Conservation (phyloP, 2,888 invertebrate species). For the Pandemis corylana region DNA sequence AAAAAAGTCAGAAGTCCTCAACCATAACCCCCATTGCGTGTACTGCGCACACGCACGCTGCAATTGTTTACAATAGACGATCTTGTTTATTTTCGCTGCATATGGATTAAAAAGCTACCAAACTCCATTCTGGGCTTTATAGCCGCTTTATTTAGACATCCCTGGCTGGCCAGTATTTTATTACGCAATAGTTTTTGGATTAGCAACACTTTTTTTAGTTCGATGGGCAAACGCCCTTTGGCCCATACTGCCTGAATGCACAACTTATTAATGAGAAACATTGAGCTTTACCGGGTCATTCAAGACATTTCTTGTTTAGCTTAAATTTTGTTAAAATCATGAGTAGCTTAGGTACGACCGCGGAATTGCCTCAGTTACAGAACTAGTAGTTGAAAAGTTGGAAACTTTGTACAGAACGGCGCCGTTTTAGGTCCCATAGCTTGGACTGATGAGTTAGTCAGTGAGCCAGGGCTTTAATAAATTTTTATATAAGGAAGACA, state of each 20-base stretch:
- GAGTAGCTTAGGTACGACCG: too few species aligned
- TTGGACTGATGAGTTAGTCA: too few species aligned
- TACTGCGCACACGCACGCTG: conserved; percentile 55
- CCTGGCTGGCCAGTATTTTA: conserved; percentile 47
- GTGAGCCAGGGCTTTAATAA: too few species aligned
- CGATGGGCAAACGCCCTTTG: not conserved
- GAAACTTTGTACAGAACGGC: too few species aligned
- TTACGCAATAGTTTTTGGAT: conserved; percentile 12
- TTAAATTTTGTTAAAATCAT: too few species aligned
- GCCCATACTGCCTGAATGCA: not conserved
- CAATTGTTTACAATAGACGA: conserved; percentile 74
- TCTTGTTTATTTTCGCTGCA: conserved; percentile 80
- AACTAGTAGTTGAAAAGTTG: too few species aligned
- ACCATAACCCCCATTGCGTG: conserved; percentile 50
- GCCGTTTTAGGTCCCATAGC: too few species aligned
- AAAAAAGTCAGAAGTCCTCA: not conserved
- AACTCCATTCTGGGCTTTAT: conserved; percentile 75
- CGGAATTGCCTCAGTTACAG: too few species aligned
- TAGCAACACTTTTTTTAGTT: not conserved
- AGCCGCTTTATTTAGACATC: conserved; percentile 62
- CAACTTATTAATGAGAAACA: not conserved
- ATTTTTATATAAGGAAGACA: too few species aligned
- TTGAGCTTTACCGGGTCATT: not conserved
- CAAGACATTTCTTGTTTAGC: too few species aligned
- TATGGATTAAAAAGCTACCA: conserved; percentile 83